Base-by-base conservation (phyloP, 2,797 vertebrate genomes). In the Lacerta viridis region DNA sequence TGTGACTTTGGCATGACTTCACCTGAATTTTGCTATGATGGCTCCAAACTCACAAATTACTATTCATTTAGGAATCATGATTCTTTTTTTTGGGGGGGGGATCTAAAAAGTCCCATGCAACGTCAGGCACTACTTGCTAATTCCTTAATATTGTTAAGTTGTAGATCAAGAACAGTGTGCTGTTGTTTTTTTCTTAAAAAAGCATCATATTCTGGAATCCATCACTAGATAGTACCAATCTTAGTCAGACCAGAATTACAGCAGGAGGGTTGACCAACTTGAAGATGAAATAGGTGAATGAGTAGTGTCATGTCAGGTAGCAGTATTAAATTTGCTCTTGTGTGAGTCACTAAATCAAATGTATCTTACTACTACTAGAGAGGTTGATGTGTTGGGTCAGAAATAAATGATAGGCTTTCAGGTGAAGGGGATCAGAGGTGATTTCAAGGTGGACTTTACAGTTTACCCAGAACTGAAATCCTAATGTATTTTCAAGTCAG, bases 261-360 rank as follows among this genome's bases (percentile, higher is more conserved):
- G 33, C 1, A 27, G 46, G 11, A 59, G 4, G 11, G 77, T 87
- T n/a, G 33, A 87, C 79, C 55, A 88, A 91, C 68, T 43, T 29
- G 39, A 87, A 88, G 50, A 85, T 87, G 78, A 92, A 92, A 90
- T 83, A 89, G 74, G 13, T 2, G 0, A 9, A 25, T 50, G 75
- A 55, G 6, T 87, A 79, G 72, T 81, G 9, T 39, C 68, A 59
- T 41, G 3, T 43, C 84, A 90, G 87, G 87, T 23, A 39, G 39
- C 5, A 25, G 25, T 27, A 92, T 33, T 84, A 72, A 64, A 90
- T 88, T 88, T 84, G 1, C 72, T 77, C 18, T 85, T 80, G 18
- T 55, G 74, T 64, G 39, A 89, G 83, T 88, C 90, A 90, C 84
- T 92, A 90, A 91, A 93, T 92, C 87, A 91, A 89, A 81, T 18